Evolutionary conservation across 2,888 invertebrate genomes (phyloP).

Genomic region (Pristionchus mayeri): DNA sequence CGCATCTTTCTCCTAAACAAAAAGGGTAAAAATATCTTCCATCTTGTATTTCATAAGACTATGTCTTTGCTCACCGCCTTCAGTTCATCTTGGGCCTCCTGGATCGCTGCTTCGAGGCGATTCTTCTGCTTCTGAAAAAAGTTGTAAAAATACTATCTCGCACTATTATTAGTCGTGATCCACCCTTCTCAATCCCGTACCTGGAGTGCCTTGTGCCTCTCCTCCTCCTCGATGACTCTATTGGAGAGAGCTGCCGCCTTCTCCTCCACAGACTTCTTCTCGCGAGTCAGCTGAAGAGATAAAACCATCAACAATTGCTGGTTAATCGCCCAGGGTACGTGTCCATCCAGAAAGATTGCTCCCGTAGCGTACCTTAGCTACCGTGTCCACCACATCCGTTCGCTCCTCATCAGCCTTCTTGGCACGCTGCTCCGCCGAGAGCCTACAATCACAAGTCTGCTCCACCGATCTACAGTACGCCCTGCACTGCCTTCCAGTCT

Average conservation of each 20-base stretch:
- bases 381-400: constrained; percentile 56
- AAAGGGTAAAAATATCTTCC: not conserved
- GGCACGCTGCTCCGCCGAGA: constrained; percentile 39
- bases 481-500: constrained; percentile 87
- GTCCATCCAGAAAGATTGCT: too few species aligned
- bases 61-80: constrained; percentile 51
- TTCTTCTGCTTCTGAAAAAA: constrained; percentile 38
- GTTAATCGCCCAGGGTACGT: too few species aligned
- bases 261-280: constrained; percentile 95
- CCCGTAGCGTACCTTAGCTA: constrained; percentile 47
- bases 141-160: too few species aligned
- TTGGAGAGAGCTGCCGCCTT: constrained; percentile 91
- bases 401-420: constrained; percentile 35
- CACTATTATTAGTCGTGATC: constrained; percentile 76
- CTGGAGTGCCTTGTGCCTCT: constrained; percentile 83
- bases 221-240: constrained; percentile 95
- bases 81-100: constrained; percentile 53
- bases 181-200: constrained; percentile 81
- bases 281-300: constrained; percentile 83
- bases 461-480: not conserved
- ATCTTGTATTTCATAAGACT: too few species aligned
- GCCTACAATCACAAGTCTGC: constrained; percentile 79
- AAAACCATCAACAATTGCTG: not conserved
- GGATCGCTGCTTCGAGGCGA: constrained; percentile 19
- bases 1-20: constrained; percentile 56